Evolutionary conservation across 2,888 invertebrate genomes (phyloP).

Genomic region (Sinotaia quadrata): DNA sequence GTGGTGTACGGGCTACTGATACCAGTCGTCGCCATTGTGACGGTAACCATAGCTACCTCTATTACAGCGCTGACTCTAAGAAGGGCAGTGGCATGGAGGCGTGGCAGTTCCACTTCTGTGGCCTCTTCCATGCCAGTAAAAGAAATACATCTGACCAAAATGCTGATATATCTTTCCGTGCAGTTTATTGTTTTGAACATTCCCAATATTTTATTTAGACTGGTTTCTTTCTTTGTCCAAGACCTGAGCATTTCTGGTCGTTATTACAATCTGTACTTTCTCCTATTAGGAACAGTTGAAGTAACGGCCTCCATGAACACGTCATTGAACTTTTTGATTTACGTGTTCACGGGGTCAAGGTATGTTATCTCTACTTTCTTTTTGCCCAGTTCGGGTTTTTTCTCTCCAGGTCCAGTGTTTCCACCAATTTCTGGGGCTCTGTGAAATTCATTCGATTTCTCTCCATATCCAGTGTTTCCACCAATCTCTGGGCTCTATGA

Average conservation of each 20-base stretch:
- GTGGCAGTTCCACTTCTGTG: neutral
- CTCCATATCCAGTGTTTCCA: no score
- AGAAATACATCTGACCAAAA: constrained; percentile 13
- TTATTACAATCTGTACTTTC: constrained; percentile 8
- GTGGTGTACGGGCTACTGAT: neutral
- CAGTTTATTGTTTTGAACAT: constrained; percentile 7
- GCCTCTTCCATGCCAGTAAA: neutral
- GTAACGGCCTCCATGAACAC: neutral
- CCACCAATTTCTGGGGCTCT: no score
- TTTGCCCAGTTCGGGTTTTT: no score
- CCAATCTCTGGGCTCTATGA: no score
- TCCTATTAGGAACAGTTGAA: neutral
- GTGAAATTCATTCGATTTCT: no score
- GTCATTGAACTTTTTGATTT: constrained; percentile 12
- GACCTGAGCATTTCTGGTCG: constrained; percentile 1
- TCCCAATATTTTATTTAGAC: constrained; percentile 7
- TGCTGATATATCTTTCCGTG: constrained; percentile 16
- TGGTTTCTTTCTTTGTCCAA: neutral
- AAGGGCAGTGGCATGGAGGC: neutral
- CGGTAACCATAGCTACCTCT: constrained; percentile 9
- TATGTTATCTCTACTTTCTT: no score
- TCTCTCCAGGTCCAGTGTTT: no score
- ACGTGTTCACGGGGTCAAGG: constrained; percentile 10
- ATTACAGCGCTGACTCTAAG: constrained; percentile 6
- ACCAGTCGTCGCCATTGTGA: neutral